Conservation (phyloP, 1,140 invertebrate genomes). For the Drosophila parvula region DNA sequence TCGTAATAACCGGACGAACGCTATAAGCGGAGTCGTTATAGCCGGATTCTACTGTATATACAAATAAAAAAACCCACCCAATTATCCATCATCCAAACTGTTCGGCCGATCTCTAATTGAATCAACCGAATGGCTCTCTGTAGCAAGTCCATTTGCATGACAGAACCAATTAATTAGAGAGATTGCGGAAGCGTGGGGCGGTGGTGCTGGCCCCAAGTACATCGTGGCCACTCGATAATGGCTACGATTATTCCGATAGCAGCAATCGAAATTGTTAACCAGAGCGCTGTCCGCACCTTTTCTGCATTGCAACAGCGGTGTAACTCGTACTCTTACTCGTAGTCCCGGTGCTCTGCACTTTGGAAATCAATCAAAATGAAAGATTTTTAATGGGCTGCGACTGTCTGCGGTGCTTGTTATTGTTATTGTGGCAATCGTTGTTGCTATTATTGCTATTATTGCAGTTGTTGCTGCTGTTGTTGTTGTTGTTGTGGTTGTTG, state of each 20-base stretch:
- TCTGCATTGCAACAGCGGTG: slow-evolving; percentile 8
- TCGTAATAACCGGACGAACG: no score
- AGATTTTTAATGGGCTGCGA: slow-evolving; percentile 33
- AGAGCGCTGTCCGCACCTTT: slow-evolving; percentile 15
- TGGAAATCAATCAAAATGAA: slow-evolving; percentile 31
- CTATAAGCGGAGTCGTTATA: no score
- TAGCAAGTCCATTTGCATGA: slow-evolving; percentile 36
- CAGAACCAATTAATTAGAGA: slow-evolving; percentile 48
- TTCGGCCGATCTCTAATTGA: slow-evolving; percentile 26
- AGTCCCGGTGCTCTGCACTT: slow-evolving; percentile 27
- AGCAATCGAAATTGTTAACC: slow-evolving; percentile 3
- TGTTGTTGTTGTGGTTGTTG: neutral
- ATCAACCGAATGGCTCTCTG: slow-evolving; percentile 8
- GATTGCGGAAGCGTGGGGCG: neutral
- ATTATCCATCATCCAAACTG: neutral
- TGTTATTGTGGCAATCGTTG: slow-evolving; percentile 1
- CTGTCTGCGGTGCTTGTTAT: neutral
- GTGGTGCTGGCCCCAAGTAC: slow-evolving; percentile 6
- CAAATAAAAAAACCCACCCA: no score
- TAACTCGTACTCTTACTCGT: neutral
- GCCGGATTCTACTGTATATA: no score
- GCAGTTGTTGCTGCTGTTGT: neutral
- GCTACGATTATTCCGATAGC: slow-evolving; percentile 27
- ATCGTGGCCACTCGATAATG: slow-evolving; percentile 36
- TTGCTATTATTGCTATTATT: slow-evolving; percentile 1